Evolutionary conservation across 2,113 vertebrate species (phyloP), one percentile per base, ranked within the genome.

Genomic region (Microcebus jonahi): DNA sequence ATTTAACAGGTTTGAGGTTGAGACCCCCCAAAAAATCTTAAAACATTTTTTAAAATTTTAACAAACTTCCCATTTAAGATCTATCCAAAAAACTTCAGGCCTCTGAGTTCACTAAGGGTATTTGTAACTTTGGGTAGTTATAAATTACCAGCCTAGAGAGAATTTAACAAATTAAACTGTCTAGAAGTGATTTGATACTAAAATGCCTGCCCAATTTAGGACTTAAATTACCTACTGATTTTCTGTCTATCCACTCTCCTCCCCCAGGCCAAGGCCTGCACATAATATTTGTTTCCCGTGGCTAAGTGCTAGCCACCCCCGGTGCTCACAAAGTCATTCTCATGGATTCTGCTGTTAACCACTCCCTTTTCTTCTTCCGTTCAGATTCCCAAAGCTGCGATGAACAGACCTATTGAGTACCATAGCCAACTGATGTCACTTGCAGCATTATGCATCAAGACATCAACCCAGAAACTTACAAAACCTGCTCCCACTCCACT

Each of bases 171-270:
- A 94, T 88, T 76, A 83, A 88, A 88, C 42, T 75, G 71, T 76
- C 76, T 53, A 83, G 68, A 84, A 90, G 59, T 80, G 63, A 95
- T 18, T 14, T 59, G 31, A 65, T 87, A 79, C 27, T 63, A 83
- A 96, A 89, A 97, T 65, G 18, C 20, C 70, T 94, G 34, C 61
- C 63, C 6, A 25, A 81, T 57, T 94, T 84, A 95, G 88, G 21
- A 77, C 42, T 94, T 85, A 88, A 85, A 88, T 95, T 88, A 87
- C 39, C 67, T 94, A 94, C 76, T 88, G 88, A 97, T 95, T 92
- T 96, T 85, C 90, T 93, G 34, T 94, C 61, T 83, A 8, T 86
- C 23, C 11, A 83, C 29, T 75, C 25, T 75, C 63, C 15, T 81
- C 10, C 29, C 14, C 12, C 29, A 81, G 57, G 63, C n/a, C 45